Evolutionary conservation across 2,797 vertebrate species (phyloP), one percentile per base, ranked within the genome.

Genomic region (Rhinichthys osculus): DNA sequence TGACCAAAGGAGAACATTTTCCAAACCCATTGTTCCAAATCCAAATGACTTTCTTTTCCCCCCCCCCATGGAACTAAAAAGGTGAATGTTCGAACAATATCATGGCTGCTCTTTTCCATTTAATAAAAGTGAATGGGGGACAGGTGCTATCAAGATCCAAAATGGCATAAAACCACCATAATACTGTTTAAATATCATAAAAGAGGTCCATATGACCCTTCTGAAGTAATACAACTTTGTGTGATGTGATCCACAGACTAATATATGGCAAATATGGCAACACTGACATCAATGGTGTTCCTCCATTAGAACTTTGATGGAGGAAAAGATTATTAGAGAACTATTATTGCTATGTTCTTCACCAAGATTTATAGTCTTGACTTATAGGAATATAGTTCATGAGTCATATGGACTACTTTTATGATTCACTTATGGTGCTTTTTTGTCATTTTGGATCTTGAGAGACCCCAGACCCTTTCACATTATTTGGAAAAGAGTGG

Each of bases 191-290:
- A 73, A 21, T 6, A 33, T 54, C 5, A 23, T 76, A 52, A 52
- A 52, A 35, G 5, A 3, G 1, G 17, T 52, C 17, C 5, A 21
- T 21, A 3, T 33, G 44, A 33, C 16, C 47, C 5, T 74, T 74
- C 9, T 74, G 72, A 30, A 74, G 72, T 74, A 33, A 74, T 52
- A 50, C 30, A 17, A 30, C 27, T 62, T 64, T 64, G 59, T 62
- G 59, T 64, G 59, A 64, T 62, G 59, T 64, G 59, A 64, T 5
- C 2, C 42, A 50, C n/a, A 64, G 0, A 50, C 7, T 67, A 67
- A 69, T 21, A n/a, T n/a, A 67, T 19, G 33, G 16, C 66, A 69
- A 35, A 74, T 47, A 72, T 27, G 42, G 70, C 42, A 50, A 4
- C 42, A 50, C 8, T 33, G 7, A 30, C 7, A 47, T 73, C n/a